Evolutionary conservation across 2,888 invertebrate species (phyloP).

Genomic region (Sesamia inferens): DNA sequence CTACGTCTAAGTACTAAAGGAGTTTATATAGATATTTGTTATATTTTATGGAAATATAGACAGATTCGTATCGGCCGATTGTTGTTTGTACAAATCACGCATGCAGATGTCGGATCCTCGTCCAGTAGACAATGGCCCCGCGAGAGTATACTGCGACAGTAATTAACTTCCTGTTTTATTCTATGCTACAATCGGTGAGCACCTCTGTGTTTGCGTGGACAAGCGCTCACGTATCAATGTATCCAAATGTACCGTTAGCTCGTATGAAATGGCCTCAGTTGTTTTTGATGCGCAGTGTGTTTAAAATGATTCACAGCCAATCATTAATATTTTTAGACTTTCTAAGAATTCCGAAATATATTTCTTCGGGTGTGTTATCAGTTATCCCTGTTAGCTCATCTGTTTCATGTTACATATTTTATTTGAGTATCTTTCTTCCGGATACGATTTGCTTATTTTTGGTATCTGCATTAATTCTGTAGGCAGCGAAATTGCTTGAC

Average conservation of each 20-base stretch:
- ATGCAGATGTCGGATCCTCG: slow-evolving; percentile 47
- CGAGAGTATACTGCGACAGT: slow-evolving; percentile 61
- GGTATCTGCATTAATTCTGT: background rate
- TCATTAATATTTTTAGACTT: slow-evolving; percentile 48
- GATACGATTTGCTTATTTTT: background rate
- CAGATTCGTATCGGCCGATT: slow-evolving; percentile 10
- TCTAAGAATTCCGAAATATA: slow-evolving; percentile 42
- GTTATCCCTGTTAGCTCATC: slow-evolving; percentile 9
- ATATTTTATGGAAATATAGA: slow-evolving; percentile 11
- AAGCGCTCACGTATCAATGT: slow-evolving; percentile 58
- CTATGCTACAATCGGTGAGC: slow-evolving; percentile 53
- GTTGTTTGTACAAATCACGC: slow-evolving; percentile 34
- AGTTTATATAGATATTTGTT: background rate
- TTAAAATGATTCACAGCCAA: slow-evolving; percentile 53
- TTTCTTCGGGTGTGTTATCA: slow-evolving; percentile 22
- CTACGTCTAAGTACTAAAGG: background rate
- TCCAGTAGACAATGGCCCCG: slow-evolving; percentile 58
- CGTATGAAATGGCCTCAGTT: slow-evolving; percentile 32
- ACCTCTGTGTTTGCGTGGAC: slow-evolving; percentile 38
- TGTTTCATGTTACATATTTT: slow-evolving; percentile 14
- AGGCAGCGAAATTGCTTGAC: background rate
- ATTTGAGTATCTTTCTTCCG: background rate
- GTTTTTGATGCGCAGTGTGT: slow-evolving; percentile 38
- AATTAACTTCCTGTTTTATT: slow-evolving; percentile 70
- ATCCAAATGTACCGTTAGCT: slow-evolving; percentile 61